phyloP scores from a whole-genome alignment of 2,888 invertebrate genomes.

The Apamea epomidion region DNA sequence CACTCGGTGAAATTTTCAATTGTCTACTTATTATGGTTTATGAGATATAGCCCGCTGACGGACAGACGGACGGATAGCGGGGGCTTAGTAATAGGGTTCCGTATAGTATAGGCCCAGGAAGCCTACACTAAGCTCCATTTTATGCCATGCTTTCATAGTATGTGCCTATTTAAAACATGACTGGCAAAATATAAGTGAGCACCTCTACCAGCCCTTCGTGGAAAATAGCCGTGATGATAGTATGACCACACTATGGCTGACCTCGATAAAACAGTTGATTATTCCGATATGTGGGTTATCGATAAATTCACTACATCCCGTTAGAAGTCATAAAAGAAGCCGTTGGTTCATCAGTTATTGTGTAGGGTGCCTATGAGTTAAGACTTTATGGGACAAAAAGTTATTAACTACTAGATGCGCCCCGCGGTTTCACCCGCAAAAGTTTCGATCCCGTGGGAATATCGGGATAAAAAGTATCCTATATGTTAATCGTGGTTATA shows the following conservation, averaged over 20 bases:
- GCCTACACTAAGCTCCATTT: background rate
- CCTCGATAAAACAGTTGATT: conserved; percentile 54
- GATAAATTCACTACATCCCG: conserved; percentile 50
- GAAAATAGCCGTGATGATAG: no score
- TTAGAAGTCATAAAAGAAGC: conserved; percentile 60
- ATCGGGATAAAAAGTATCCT: no score
- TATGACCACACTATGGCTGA: conserved; percentile 2
- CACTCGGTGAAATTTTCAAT: no score
- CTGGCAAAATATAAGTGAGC: background rate
- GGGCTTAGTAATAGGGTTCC: no score
- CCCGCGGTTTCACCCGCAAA: no score
- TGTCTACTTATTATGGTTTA: no score
- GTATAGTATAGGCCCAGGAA: no score
- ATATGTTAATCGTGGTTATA: no score
- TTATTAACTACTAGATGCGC: background rate
- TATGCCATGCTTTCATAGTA: background rate
- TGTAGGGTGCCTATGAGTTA: conserved; percentile 53
- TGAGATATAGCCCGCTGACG: no score
- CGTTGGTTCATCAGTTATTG: conserved; percentile 56
- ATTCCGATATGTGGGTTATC: conserved; percentile 42
- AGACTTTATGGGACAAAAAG: background rate
- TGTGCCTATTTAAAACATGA: background rate
- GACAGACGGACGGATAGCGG: no score
- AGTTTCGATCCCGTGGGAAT: no score
- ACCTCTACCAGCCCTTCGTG: background rate